Evolutionary conservation across 2,797 vertebrate genomes (phyloP), one percentile per base, ranked within the genome.

Genomic region (Manis javanica): DNA sequence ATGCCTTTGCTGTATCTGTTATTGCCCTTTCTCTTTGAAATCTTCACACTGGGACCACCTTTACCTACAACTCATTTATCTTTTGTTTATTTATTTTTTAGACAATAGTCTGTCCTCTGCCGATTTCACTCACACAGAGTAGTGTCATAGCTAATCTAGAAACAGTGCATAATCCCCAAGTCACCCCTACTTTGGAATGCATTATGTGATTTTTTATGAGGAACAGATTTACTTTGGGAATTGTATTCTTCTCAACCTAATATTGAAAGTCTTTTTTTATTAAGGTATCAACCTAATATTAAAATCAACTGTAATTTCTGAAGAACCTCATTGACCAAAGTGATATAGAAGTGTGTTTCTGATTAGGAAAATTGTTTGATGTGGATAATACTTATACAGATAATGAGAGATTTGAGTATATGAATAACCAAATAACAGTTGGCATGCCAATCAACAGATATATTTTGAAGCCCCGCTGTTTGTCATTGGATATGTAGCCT

Each of bases 341-440:
- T 72, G 37, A 37, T 75, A 26, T 11, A 78, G 31, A 64, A 55
- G 18, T 64, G 4, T 78, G 37, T 39, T 63, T 92, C 31, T 84
- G 85, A 85, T 78, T 94, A 63, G 37, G 46, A 92, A 85, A 89
- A 84, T 84, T 37, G 4, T 37, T 89, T 64, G 37, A 85, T 21
- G 9, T 53, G 7, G 34, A n/a, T 55, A 79, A 46, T 53, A 69
- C 0, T 66, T 95, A 46, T 18, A 21, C 26, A 71, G 46, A 37
- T 64, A 83, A 53, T 75, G 78, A 92, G 72, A 84, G 11, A 77
- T 53, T 53, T 69, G 42, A 55, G 42, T 37, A 71, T 42, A 26
- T 63, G 31, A 78, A 78, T 71, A 92, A 77, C 19, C 23, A 69
- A 68, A 21, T 85, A 37, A 64, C 78, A 49, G 24, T 37, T 71